Base-by-base conservation (phyloP, 2,888 invertebrate genomes). In the Acanthococcus lagerstroemiae region DNA sequence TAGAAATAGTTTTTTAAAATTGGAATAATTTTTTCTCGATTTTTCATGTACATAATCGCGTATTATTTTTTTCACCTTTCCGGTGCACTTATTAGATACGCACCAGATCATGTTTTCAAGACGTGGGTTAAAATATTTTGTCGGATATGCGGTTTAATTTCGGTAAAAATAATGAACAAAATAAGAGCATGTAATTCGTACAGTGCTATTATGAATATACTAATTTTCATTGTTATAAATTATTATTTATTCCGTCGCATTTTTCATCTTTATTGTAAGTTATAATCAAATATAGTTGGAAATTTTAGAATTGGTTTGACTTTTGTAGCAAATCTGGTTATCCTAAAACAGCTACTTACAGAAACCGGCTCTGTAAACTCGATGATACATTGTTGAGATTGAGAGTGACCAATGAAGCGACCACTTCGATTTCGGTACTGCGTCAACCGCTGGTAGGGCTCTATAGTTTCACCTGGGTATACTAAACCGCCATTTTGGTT, bases 51-150 rank as follows among this genome's bases (percentile, higher is more conserved):
- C 12, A 58, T 58, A 57, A 27, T 56, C 21, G 19, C 15, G 19
- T 21, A 44, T 44, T 57, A 22, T 57, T 9, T 57, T 44, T 48
- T 48, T 58, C 58, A 58, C 58, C 46, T 48, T 58, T 58, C 6
- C 58, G 58, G 44, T 58, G 58, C 58, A 58, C 58, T 58, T 58
- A 58, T 58, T 58, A 58, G 58, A 26, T 58, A 58, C 48, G 58
- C 58, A 58, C 58, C 58, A 46, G 45, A 58, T 25, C 17, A 24
- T 58, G 19, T 24, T 19, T 30, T 58, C 9, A 26, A 44, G 48
- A 24, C 48, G 58, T 58, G 25, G 19, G 21, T 17, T 27, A 19
- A 44, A 45, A 57, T 37, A 22, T 15, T 48, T 57, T 57, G 44
- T 45, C 48, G 44, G 26, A 45, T 45, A 44, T 45, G 45, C 26